Conservation (phyloP, 2,797 vertebrate species). For the Rhabdophis nuchalis region DNA sequence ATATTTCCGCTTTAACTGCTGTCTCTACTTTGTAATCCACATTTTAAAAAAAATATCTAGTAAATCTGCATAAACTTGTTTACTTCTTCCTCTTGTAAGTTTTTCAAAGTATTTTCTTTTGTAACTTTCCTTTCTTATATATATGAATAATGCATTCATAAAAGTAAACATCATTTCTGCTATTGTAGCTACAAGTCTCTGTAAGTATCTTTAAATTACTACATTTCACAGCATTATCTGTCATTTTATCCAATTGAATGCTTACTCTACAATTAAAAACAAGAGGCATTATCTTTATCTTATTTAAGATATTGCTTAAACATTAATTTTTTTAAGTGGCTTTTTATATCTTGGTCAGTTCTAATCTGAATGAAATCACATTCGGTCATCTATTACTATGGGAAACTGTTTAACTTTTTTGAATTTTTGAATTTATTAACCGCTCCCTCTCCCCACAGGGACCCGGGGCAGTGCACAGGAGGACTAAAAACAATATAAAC, state of each 20-base stretch:
- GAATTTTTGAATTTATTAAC: too few species aligned
- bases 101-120: neutral
- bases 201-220: neutral
- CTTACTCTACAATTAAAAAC: neutral
- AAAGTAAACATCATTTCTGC: neutral
- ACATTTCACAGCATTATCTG: neutral
- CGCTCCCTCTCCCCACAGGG: too few species aligned
- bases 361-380: neutral
- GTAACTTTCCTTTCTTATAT: neutral
- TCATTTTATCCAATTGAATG: neutral
- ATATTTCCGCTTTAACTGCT: neutral
- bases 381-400: conserved; percentile 27
- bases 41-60: neutral
- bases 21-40: neutral
- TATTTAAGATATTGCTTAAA: neutral
- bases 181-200: neutral
- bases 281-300: neutral
- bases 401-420: too few species aligned
- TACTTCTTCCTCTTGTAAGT: neutral
- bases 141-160: neutral
- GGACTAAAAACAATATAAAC: too few species aligned
- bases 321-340: neutral
- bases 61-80: neutral
- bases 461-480: too few species aligned
- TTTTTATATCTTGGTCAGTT: neutral